Evolutionary conservation across 2,797 vertebrate genomes (phyloP).

Genomic region (Nasua narica): DNA sequence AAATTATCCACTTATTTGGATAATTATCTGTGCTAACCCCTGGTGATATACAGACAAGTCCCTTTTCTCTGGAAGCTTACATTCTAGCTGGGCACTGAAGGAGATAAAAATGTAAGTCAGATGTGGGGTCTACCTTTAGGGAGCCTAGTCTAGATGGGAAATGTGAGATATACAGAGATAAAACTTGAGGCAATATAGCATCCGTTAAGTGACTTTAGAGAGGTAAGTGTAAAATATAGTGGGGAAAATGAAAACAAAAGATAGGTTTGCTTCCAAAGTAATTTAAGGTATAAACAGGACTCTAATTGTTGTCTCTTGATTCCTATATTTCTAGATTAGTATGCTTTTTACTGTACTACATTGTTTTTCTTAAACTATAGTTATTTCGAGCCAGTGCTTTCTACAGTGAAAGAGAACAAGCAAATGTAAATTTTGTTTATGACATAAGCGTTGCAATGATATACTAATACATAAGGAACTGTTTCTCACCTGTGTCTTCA

Average conservation of each 20-base stretch:
- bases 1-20: background rate
- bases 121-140: background rate
- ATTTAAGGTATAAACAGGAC: background rate
- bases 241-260: background rate
- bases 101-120: background rate
- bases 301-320: background rate
- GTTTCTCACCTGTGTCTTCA: conserved; percentile 7
- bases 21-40: background rate
- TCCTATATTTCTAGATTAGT: background rate
- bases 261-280: background rate
- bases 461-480: background rate
- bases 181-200: background rate
- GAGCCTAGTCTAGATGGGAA: background rate
- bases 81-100: background rate
- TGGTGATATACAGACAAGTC: background rate
- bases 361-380: background rate
- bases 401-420: background rate
- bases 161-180: background rate
- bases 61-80: background rate
- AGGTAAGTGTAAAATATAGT: background rate
- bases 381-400: background rate
- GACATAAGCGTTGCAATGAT: background rate
- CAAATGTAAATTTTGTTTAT: background rate
- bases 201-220: background rate
- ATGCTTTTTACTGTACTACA: background rate